Conservation (phyloP, 2,113 vertebrate genomes). For the Nanger granti region DNA sequence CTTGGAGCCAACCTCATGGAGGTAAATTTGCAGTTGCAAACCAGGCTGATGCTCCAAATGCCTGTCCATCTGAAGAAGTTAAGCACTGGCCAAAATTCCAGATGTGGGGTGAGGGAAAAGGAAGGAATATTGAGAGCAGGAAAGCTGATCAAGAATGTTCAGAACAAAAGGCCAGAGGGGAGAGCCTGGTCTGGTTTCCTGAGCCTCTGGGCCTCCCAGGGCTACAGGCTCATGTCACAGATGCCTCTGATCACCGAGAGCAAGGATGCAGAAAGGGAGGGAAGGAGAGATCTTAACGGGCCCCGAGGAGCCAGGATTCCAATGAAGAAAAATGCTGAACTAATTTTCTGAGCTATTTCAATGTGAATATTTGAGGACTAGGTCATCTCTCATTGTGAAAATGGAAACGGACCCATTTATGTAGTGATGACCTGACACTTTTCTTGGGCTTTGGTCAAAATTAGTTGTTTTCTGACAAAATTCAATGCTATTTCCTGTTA, state of each 20-base stretch:
- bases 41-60: neutral
- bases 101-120: rapidly evolving
- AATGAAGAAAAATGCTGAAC: neutral
- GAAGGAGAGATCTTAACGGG: neutral
- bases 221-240: too few relatives aligned
- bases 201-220: neutral
- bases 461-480: neutral
- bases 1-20: neutral
- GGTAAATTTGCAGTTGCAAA: neutral
- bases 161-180: neutral
- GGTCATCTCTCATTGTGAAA: neutral
- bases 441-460: neutral
- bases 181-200: neutral
- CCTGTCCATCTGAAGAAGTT: neutral
- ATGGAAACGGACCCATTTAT: neutral
- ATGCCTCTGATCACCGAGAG: neutral
- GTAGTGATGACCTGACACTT: neutral
- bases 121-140: neutral
- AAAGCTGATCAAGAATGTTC: neutral
- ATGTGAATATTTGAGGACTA: neutral
- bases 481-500: neutral
- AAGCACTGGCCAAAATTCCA: neutral
- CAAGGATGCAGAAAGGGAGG: too few relatives aligned
- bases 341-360: neutral
- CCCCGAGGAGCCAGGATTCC: neutral